Base-by-base conservation (phyloP, 2,113 vertebrate species). In the Camelus bactrianus region DNA sequence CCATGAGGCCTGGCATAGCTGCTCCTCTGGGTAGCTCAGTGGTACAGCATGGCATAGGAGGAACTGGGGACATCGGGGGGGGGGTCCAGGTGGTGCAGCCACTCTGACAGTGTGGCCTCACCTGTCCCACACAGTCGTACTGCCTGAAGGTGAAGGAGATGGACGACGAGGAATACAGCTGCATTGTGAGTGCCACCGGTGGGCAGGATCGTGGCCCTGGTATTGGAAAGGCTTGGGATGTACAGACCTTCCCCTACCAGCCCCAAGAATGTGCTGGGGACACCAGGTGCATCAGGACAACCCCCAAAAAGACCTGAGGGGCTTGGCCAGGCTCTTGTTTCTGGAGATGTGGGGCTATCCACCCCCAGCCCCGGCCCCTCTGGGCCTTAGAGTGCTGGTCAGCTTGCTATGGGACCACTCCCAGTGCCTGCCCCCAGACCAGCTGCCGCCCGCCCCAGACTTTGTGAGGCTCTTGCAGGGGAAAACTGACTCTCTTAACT, bases 91-190 rank as follows among this genome's bases (percentile, higher is more conserved):
- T 19, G 81, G 42, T 0, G 3, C 19, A 11, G 89, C 86, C 65
- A 4, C 30, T 17, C 77, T 91, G 97, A 97, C 75, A 15, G 52
- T 58, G 28, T 32, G 70, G 58, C 70, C 28, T 52, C 16, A 0
- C 26, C 16, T 32, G 97, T 77, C 98, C 98, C 87, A 87, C 80
- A 0, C 98, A 99, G 99, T 99, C 99, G 0, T 99, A 99, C 97
- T 99, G 99, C 98, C 98, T 99, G 98, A 99, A 99, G 98, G 99
- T 99, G 98, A 99, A 99, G 98, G 99, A 99, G 98, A 99, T 99
- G 99, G 99, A 99, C 28, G 99, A 99, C 89, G 99, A 99, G 96
- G 99, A 99, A 54, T 99, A 99, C 98, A 99, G 99, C 98, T 99
- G 99, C 97, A 99, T 99, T 4, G 99, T 99, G 97, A 99, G 99